These are phyloP conservation scores for Cliona cf. orientalis DNA, from an alignment of 37 sponge, comb jelly and placozoan species.

Conservation along the genomic window DNA sequence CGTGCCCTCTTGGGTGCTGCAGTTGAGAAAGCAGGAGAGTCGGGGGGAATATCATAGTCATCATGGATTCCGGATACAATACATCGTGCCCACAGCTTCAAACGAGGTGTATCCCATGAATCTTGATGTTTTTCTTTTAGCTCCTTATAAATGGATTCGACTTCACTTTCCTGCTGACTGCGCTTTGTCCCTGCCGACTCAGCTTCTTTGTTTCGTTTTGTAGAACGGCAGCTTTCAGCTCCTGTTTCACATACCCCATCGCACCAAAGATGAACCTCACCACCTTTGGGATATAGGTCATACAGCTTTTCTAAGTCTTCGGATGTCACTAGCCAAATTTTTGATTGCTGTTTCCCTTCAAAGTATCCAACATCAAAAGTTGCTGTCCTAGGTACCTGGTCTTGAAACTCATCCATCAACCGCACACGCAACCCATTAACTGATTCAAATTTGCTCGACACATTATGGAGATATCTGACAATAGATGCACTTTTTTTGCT, in stretches of 20 bases:
- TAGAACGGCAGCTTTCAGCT: no score
- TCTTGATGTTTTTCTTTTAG: constrained; percentile 28
- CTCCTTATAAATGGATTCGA: constrained; percentile 17
- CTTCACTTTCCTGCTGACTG: constrained; percentile 21
- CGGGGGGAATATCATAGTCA: background rate
- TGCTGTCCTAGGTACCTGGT: constrained; percentile 22
- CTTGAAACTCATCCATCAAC: constrained; percentile 28
- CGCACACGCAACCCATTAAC: background rate
- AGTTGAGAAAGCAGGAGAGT: background rate
- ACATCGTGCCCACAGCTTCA: background rate
- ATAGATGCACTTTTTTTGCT: constrained; percentile 26
- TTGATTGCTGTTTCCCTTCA: constrained; percentile 30
- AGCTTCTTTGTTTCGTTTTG: background rate
- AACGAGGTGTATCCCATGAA: background rate
- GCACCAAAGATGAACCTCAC: constrained; percentile 41
- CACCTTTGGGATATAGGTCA: constrained; percentile 8
- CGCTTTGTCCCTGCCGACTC: background rate
- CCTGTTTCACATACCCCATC: no score
- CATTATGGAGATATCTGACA: constrained; percentile 6
- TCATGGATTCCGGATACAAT: background rate
- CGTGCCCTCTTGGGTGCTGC: background rate
- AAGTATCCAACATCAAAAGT: constrained; percentile 43
- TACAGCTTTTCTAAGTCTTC: constrained; percentile 39
- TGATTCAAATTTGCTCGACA: constrained; percentile 9
- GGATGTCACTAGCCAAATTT: constrained; percentile 24